Evolutionary conservation across 2,113 vertebrate species (phyloP).

Genomic region (Nannobrachium achirus): DNA sequence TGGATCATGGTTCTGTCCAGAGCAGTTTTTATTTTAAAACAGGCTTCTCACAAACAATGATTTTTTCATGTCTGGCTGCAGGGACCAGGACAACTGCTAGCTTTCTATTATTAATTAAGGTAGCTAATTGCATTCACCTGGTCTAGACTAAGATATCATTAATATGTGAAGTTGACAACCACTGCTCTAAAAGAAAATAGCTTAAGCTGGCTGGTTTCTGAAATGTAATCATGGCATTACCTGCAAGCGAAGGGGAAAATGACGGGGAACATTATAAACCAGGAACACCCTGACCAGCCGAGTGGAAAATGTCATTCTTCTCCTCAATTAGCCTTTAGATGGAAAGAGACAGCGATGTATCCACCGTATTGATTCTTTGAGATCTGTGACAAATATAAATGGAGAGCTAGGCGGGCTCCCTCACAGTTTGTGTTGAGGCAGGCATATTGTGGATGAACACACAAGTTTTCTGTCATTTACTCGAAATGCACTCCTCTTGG

Average conservation of each 20-base stretch:
- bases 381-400: constrained; percentile 45
- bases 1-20: too few relatives aligned
- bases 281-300: constrained; percentile 15
- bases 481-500: too few relatives aligned
- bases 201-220: constrained; percentile 21
- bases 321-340: constrained; percentile 46
- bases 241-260: constrained; percentile 19
- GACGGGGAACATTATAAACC: constrained; percentile 39
- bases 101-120: too few relatives aligned
- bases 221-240: constrained; percentile 12
- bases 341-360: constrained; percentile 46
- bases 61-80: too few relatives aligned
- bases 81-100: too few relatives aligned
- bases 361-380: constrained; percentile 44
- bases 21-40: too few relatives aligned
- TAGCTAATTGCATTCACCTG: too few relatives aligned
- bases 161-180: background rate
- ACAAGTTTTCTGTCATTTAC: too few relatives aligned
- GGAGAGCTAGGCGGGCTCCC: constrained; percentile 15
- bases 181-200: constrained; percentile 14
- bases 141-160: too few relatives aligned
- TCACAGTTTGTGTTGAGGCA: constrained; percentile 14
- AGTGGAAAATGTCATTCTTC: constrained; percentile 44
- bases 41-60: too few relatives aligned
- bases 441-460: constrained; percentile 17